These are phyloP conservation scores for Cosmia pyralina DNA, from an alignment of 2,888 invertebrate species.

Conservation along the genomic window DNA sequence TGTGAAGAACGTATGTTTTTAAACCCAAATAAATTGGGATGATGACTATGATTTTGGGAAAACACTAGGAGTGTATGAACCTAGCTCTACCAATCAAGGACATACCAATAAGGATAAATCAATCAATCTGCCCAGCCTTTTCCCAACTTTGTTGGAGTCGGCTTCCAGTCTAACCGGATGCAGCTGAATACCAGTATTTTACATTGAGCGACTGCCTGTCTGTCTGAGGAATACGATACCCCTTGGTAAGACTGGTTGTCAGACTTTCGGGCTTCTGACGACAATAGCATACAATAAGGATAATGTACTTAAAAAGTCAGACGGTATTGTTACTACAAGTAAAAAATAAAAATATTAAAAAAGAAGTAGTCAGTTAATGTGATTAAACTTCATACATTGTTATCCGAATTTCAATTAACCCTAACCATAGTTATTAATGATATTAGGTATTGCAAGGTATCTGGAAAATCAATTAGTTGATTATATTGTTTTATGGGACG, in stretches of 20 bases:
- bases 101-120: too few species aligned
- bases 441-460: not conserved
- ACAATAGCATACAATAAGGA: too few species aligned
- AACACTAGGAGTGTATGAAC: not conserved
- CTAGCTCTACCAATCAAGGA: not conserved
- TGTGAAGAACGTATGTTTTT: not conserved
- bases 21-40: not conserved
- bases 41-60: not conserved
- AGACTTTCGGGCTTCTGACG: too few species aligned
- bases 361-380: not conserved
- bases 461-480: constrained; percentile 41
- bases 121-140: too few species aligned
- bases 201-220: too few species aligned
- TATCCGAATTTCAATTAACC: constrained; percentile 16
- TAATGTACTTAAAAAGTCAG: too few species aligned
- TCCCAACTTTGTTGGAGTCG: too few species aligned
- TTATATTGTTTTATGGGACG: constrained; percentile 12
- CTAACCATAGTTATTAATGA: constrained; percentile 11
- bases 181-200: too few species aligned
- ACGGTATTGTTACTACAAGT: not conserved
- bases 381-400: constrained; percentile 19
- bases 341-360: too few species aligned
- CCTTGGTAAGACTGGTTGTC: too few species aligned
- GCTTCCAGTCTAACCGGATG: too few species aligned
- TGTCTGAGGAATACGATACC: too few species aligned